Conservation (phyloP, 1,140 invertebrate species). For the Chlorops oryzae region DNA sequence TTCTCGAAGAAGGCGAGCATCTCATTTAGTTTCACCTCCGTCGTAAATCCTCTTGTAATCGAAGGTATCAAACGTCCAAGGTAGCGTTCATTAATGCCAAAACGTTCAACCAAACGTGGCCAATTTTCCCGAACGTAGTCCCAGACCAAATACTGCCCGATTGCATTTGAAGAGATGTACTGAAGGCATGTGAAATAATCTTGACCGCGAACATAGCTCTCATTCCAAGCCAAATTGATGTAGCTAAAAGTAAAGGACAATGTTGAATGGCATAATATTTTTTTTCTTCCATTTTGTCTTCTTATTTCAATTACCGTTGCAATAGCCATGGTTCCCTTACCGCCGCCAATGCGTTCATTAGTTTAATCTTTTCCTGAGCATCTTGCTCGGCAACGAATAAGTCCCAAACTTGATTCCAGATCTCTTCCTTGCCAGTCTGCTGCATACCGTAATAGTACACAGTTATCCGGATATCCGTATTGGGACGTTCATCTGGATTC, state of each 20-base stretch:
- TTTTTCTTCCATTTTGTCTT: not conserved
- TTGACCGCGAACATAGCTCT: constrained; percentile 70
- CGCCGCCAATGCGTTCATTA: constrained; percentile 64
- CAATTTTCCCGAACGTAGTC: constrained; percentile 71
- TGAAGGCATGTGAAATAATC: constrained; percentile 71
- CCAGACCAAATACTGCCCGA: constrained; percentile 71
- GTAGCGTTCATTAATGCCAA: constrained; percentile 72
- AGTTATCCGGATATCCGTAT: constrained; percentile 66
- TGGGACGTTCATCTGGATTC: constrained; percentile 52
- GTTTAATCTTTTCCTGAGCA: constrained; percentile 65
- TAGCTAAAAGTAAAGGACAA: constrained; percentile 57
- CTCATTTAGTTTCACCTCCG: constrained; percentile 63
- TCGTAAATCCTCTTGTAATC: constrained; percentile 64
- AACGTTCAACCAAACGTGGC: constrained; percentile 63
- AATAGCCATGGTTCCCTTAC: constrained; percentile 56
- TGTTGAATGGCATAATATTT: not conserved
- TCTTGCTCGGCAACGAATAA: constrained; percentile 66
- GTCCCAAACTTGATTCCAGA: constrained; percentile 72
- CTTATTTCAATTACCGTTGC: constrained; percentile 11
- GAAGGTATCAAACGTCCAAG: constrained; percentile 66
- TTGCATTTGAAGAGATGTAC: constrained; percentile 64
- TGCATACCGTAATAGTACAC: constrained; percentile 64
- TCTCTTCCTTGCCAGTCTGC: constrained; percentile 45
- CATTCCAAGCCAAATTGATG: constrained; percentile 62
- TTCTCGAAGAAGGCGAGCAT: constrained; percentile 69